Evolutionary conservation across 2,888 invertebrate genomes (phyloP), one percentile per base, ranked within the genome.

Genomic region (Caradrina kadenii): DNA sequence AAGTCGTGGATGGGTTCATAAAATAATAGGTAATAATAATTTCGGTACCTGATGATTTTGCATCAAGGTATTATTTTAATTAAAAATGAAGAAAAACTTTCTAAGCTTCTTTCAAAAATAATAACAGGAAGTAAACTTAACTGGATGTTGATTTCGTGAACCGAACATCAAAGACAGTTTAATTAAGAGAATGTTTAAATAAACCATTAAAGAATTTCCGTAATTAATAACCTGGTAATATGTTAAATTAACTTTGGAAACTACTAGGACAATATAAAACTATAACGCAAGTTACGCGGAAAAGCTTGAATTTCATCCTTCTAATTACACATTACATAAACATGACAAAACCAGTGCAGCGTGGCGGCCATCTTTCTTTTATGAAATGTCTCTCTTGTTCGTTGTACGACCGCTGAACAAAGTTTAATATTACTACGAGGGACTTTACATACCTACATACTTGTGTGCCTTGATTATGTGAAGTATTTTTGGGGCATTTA

Each of bases 391-490:
- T 73, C 60, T 45, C 8, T 11, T 39, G 45, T 50, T 69, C 19
- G 50, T 45, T 35, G 35, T 52, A 50, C 45, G n/a, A n/a, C 56
- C 21, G 45, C 45, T 61, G 15, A 54, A 60, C 69, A 61, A 76
- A 76, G 60, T 76, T 76, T 69, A 60, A 54, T 73, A 72, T 55
- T 59, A 59, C 35, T 74, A 54, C 48, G 19, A 21, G 22, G 17
- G 45, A 31, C 8, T 49, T 15, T 42, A 50, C 76, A 55, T 39
- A 54, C 35, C 21, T 49, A 55, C 76, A 35, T 39, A 54, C 35
- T 60, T 50, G 50, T 21, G 11, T 48, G 50, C 45, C 35, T 11
- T 45, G 48, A 76, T 52, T 39, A 69, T 76, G 55, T 61, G 60
- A 50, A 76, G 35, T 42, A 42, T 73, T 59, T 49, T 67, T 49